Conservation (phyloP, 2,797 vertebrate genomes). For the Propithecus deckenii region DNA sequence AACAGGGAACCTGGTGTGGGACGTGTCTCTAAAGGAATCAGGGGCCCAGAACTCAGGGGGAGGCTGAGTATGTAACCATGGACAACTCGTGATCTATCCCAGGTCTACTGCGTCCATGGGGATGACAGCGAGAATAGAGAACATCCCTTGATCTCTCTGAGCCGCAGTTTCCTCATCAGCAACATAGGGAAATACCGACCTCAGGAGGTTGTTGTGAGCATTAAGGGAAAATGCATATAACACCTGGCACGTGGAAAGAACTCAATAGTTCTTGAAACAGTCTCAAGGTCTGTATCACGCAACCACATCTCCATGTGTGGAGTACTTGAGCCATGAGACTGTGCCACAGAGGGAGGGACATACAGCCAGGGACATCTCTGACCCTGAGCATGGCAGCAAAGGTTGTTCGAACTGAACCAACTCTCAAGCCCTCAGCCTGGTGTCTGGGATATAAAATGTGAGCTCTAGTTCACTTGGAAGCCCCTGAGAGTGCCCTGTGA, state of each 20-base stretch:
- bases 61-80: background rate
- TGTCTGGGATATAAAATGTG: conserved; percentile 55
- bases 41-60: background rate
- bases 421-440: conserved; percentile 13
- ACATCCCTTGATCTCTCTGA: no score
- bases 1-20: background rate
- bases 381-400: conserved; percentile 19
- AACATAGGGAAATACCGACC: background rate
- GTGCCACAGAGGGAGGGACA: background rate
- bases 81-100: rapidly evolving
- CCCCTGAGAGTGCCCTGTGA: background rate
- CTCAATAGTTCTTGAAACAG: background rate
- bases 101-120: rapidly evolving
- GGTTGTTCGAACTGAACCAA: conserved; percentile 52
- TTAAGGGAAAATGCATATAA: background rate
- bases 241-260: background rate
- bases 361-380: background rate
- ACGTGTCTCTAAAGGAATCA: background rate
- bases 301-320: background rate
- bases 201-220: background rate
- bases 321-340: no score
- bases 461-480: conserved; percentile 55
- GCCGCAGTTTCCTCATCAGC: background rate
- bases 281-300: background rate
- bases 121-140: background rate